Conservation (phyloP, 2,888 invertebrate genomes). For the Amblyteles armatorius region DNA sequence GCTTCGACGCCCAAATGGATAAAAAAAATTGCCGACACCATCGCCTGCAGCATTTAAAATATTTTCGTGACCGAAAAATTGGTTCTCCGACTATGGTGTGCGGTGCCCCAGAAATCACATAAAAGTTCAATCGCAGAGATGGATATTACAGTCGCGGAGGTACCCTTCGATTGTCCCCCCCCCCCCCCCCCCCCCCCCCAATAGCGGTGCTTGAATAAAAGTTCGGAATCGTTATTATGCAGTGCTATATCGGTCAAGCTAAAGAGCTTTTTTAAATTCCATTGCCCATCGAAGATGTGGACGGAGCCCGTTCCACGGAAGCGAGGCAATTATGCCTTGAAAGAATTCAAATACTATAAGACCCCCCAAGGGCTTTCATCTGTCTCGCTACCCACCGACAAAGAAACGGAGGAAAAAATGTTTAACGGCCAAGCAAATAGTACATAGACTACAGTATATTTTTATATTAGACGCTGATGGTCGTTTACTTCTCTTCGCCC, state of each 20-base stretch:
- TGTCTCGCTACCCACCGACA: neutral
- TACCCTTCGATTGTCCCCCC: neutral
- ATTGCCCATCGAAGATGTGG: constrained; percentile 2
- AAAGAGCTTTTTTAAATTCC: constrained; percentile 30
- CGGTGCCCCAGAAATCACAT: constrained; percentile 61
- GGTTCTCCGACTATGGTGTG: no score
- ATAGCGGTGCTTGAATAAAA: constrained; percentile 20
- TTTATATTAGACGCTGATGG: neutral
- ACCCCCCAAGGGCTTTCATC: constrained; percentile 11
- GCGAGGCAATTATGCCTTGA: constrained; percentile 23
- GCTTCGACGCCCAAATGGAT: neutral
- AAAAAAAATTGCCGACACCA: neutral
- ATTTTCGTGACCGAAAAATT: neutral
- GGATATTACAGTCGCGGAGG: constrained; percentile 70
- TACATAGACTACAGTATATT: neutral
- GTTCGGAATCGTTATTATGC: constrained; percentile 10
- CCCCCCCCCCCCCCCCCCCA: neutral
- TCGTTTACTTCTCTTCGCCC: neutral
- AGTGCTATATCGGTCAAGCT: constrained; percentile 8
- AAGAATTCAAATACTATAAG: constrained; percentile 1
- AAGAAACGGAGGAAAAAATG: neutral
- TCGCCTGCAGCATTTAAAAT: neutral
- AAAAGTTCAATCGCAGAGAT: constrained; percentile 72
- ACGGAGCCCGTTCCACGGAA: neutral
- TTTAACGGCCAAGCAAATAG: neutral